Base-by-base conservation (phyloP, 2,113 vertebrate species). In the Phainopepla nitens region DNA sequence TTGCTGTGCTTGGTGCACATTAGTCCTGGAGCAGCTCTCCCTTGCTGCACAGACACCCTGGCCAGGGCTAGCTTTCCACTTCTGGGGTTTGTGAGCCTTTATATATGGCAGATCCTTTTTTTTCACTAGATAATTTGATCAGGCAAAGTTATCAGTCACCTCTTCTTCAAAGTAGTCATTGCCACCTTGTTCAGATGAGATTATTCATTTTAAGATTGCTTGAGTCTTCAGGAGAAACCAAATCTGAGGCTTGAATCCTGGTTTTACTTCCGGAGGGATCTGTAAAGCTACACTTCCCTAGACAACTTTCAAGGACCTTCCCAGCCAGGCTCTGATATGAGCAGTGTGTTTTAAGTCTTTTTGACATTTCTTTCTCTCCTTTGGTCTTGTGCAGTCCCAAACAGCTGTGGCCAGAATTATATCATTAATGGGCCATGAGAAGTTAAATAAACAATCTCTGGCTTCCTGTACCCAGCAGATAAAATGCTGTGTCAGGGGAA, bases 361-460 rank as follows among this genome's bases (percentile, higher is more conserved):
- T 17, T 2, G 3, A 33, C 56, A 49, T 83, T 87, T 65, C 45
- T 77, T 71, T 36, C 45, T 72, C 58, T 79, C 45, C 47, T 51
- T 73, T n/a, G 51, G 39, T 84, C 61, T 82, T 35, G 29, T 53
- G 49, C 91, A 87, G 42, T 56, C 49, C 73, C 78, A 70, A 94
- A 85, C 92, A 94, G 84, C 89, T 89, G 91, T 66, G 64, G 88
- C 72, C 91, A 81, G n/a, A 36, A 39, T 89, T 94, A 84, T 86
- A 90, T 54, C 84, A 95, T 82, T 95, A 93, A 85, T 89, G 89
- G 81, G 35, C 68, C 66, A 53, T 87, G 88, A 77, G 83, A 94
- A 76, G 78, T 71, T 90, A 65, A 79, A 77, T 94, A 95, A 96
- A 95, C 87, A 93, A 71, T 62, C 61, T 93, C 62, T 66, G 60